Percentiles rank a stretch among this genome's conserved stretches.
Evolutionary conservation across 2,888 invertebrate species (phyloP).

Genomic region (Pardosa pseudoannulata): DNA sequence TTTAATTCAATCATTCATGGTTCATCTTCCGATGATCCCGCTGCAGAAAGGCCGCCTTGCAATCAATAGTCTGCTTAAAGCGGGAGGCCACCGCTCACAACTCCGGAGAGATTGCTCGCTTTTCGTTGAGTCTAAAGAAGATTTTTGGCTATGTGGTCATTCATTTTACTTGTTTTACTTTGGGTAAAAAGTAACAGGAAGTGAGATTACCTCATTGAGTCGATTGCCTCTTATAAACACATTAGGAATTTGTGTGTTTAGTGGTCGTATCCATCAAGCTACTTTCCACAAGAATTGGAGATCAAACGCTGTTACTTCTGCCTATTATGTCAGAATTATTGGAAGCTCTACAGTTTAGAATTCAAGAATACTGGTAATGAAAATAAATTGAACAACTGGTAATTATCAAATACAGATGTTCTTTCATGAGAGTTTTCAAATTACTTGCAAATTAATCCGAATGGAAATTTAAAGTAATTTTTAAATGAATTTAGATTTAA

Average conservation of each 20-base stretch:
- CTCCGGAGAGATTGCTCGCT: not conserved
- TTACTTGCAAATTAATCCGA: too few relatives aligned
- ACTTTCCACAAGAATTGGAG: too few relatives aligned
- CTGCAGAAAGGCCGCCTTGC: slow-evolving; percentile 63
- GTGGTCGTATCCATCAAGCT: not conserved
- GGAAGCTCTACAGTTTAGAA: too few relatives aligned
- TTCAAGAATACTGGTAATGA: too few relatives aligned
- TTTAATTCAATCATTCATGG: slow-evolving; percentile 73
- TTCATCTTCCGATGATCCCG: slow-evolving; percentile 66
- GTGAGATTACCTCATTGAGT: not conserved
- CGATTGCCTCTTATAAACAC: slow-evolving; percentile 4
- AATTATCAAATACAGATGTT: too few relatives aligned
- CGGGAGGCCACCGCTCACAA: slow-evolving; percentile 28
- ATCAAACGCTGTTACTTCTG: too few relatives aligned
- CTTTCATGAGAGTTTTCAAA: too few relatives aligned
- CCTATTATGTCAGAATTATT: too few relatives aligned
- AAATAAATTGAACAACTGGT: too few relatives aligned
- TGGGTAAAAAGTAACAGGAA: not conserved
- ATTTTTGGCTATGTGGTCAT: not conserved
- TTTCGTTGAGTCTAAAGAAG: not conserved
- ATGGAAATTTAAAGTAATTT: too few relatives aligned
- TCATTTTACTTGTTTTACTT: not conserved
- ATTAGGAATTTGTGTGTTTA: not conserved
- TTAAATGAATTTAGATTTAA: too few relatives aligned
- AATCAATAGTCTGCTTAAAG: slow-evolving; percentile 68